Evolutionary conservation across 2,113 vertebrate genomes (phyloP).

Genomic region (Promerops cafer): DNA sequence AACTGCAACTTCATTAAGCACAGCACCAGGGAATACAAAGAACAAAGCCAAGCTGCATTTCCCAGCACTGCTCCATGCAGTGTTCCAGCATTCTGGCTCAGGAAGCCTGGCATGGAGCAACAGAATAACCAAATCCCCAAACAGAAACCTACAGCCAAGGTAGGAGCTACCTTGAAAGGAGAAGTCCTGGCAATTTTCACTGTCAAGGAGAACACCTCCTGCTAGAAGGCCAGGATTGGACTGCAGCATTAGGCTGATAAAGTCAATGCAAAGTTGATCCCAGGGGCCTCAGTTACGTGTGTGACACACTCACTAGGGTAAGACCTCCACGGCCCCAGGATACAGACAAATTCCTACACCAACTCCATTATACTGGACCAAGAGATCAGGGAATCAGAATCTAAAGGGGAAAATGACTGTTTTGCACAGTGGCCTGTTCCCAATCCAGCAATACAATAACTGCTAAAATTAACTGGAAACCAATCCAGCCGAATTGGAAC

Average conservation of each 20-base stretch:
- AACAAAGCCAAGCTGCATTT: background rate
- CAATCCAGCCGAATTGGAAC: background rate
- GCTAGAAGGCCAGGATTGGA: background rate
- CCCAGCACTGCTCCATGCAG: background rate
- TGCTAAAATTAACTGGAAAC: background rate
- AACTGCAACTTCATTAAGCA: background rate
- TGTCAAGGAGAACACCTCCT: background rate
- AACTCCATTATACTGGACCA: accelerated
- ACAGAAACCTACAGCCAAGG: background rate
- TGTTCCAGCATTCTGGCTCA: background rate
- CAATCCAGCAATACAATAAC: background rate
- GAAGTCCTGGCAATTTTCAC: background rate
- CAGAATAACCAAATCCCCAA: background rate
- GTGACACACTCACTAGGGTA: background rate
- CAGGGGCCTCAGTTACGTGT: background rate
- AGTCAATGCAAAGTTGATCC: background rate
- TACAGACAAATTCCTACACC: background rate
- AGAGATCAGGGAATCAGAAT: background rate
- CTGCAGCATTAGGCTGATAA: background rate
- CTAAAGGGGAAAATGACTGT: accelerated
- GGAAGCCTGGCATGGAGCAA: background rate
- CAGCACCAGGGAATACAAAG: background rate
- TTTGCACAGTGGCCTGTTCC: background rate
- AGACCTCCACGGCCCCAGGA: background rate
- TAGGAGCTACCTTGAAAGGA: background rate